Conservation (phyloP, 2,113 vertebrate genomes). For the Lasiurus cinereus region DNA sequence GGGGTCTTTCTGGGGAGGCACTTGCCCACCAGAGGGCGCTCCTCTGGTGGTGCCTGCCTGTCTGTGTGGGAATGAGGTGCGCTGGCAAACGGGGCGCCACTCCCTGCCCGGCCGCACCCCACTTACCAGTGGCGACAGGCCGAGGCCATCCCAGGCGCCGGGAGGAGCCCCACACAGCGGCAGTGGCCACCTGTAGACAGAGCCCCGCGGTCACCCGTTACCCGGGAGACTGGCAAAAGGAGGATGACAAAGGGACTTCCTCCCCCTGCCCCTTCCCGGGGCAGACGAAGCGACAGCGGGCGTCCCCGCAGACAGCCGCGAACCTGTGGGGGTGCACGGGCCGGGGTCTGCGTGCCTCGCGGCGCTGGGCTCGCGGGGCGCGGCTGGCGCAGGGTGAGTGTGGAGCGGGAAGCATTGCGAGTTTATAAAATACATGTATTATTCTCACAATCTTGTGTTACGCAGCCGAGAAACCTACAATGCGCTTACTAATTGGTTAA, state of each 20-base stretch:
- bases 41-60: accelerated
- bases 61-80: background rate
- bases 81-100: too few relatives aligned
- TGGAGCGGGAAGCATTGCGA: conserved; percentile 69
- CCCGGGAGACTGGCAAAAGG: too few relatives aligned
- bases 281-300: too few relatives aligned
- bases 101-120: background rate
- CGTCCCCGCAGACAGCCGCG: background rate
- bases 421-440: conserved; percentile 80
- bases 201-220: too few relatives aligned
- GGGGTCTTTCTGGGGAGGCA: background rate
- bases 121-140: accelerated
- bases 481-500: conserved; percentile 91
- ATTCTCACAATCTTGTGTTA: conserved; percentile 80
- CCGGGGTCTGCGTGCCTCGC: too few relatives aligned
- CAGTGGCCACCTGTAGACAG: background rate
- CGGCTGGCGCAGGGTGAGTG: background rate
- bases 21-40: background rate
- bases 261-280: too few relatives aligned
- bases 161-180: background rate
- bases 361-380: background rate
- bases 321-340: background rate
- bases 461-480: conserved; percentile 91
- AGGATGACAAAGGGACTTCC: too few relatives aligned
- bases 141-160: accelerated